Percentiles rank a stretch among this genome's conserved stretches.
Evolutionary conservation across 2,797 vertebrate species (phyloP).

Genomic region (Avahi laniger): DNA sequence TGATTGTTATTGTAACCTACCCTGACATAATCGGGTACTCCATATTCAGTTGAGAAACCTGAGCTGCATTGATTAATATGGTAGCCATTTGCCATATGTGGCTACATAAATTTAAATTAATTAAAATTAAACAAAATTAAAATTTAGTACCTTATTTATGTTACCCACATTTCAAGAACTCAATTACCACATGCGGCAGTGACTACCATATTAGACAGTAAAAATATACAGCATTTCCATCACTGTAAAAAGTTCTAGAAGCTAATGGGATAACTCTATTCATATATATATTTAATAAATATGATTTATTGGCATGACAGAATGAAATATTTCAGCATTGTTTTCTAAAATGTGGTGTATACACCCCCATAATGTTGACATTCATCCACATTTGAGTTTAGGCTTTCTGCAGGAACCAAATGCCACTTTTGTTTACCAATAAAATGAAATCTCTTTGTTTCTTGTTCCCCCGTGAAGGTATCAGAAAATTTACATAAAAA

Average conservation of each 20-base stretch:
- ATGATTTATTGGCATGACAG: background rate
- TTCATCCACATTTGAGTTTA: background rate
- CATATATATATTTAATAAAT: background rate
- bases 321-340: background rate
- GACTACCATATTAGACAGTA: background rate
- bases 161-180: background rate
- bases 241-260: background rate
- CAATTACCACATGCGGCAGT: background rate
- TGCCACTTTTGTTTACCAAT: background rate
- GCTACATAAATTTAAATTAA: background rate
- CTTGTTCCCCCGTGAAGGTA: background rate
- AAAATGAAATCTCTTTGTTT: background rate
- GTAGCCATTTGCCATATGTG: background rate
- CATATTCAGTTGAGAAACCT: background rate
- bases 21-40: background rate
- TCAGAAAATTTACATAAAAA: background rate
- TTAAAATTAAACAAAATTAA: slow-evolving; percentile 3
- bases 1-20: background rate
- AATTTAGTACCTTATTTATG: background rate
- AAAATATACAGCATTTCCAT: background rate
- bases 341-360: background rate
- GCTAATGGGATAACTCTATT: background rate
- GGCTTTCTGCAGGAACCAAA: background rate
- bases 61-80: background rate
- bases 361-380: background rate